Evolutionary conservation across 1,140 invertebrate genomes (phyloP).

Genomic region (Heliconius hermathena): DNA sequence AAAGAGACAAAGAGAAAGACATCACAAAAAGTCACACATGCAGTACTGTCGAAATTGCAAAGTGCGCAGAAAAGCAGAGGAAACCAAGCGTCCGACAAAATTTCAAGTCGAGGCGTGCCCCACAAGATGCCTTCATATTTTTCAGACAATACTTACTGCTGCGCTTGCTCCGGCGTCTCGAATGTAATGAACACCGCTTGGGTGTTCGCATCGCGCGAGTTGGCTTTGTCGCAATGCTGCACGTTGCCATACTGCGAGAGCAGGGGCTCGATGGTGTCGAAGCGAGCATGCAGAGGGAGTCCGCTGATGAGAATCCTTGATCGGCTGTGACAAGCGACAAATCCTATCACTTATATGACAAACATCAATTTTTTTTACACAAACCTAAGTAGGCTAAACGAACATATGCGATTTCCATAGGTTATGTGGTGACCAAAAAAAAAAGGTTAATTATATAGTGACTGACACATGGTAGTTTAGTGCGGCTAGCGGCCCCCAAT

Average conservation of each 20-base stretch:
- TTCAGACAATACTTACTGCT: slow-evolving; percentile 88
- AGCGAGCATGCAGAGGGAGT: slow-evolving; percentile 89
- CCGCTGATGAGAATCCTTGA: slow-evolving; percentile 93
- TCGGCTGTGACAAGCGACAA: slow-evolving; percentile 85
- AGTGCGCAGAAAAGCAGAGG: slow-evolving; percentile 26
- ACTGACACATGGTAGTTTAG: not conserved
- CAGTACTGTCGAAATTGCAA: slow-evolving; percentile 22
- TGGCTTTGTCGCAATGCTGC: slow-evolving; percentile 92
- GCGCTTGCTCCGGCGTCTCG: slow-evolving; percentile 93
- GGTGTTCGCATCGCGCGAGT: slow-evolving; percentile 88
- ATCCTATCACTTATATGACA: slow-evolving; percentile 45
- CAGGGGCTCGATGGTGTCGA: slow-evolving; percentile 93
- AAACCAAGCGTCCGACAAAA: slow-evolving; percentile 42
- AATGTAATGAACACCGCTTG: slow-evolving; percentile 92
- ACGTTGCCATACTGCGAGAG: slow-evolving; percentile 90
- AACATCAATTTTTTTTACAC: slow-evolving; percentile 18
- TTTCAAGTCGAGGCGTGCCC: slow-evolving; percentile 11
- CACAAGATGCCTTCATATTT: slow-evolving; percentile 31
- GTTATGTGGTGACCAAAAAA: not conserved
- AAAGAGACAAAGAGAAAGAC: slow-evolving; percentile 30
- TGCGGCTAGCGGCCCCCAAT: slow-evolving; percentile 44
- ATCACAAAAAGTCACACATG: slow-evolving; percentile 31
- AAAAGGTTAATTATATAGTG: not conserved
- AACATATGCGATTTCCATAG: not conserved
- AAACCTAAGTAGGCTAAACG: slow-evolving; percentile 12